Evolutionary conservation across 2,888 invertebrate species (phyloP), one percentile per base, ranked within the genome.

Genomic region (Drosophila differens): DNA sequence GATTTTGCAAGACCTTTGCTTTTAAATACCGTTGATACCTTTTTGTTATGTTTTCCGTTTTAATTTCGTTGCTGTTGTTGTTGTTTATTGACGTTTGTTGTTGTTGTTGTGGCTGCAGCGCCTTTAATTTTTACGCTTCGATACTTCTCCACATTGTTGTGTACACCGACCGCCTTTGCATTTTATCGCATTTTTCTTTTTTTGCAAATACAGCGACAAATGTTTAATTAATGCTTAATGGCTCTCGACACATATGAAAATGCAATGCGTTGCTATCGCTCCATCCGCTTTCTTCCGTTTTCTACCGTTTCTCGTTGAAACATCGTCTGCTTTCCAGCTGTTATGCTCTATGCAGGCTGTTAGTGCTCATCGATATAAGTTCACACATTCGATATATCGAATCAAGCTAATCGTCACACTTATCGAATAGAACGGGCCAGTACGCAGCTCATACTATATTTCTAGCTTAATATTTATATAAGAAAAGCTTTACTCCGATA

Each of bases 91-190:
- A 55, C 66, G 70, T 59, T 37, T 76, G 55, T 65, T 54, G 61
- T 65, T 54, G 61, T 25, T 76, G 57, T 67, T 54, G 61, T 89
- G 76, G 74, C 79, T 81, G 71, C 76, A 70, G 74, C 75, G 87
- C 85, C 89, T 83, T 77, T 73, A 73, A 81, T 81, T 87, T 80
- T 87, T 72, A 85, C 83, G 83, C 85, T 87, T 76, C 82, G 74
- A 73, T 85, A 77, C 74, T 79, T 77, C 85, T 80, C 75, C 88
- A 71, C 85, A 87, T 87, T 77, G 71, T 74, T 75, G 60, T 73
- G 55, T 75, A 64, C 82, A 82, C 73, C 76, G 76, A 77, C 69
- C 68, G 69, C 71, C 79, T 81, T 60, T 76, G 86, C 89, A 86
- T 84, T 76, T 73, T 81, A 73, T 68, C 70, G 60, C 68, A 67